phyloP scores from a whole-genome alignment of 1,140 invertebrate species.

The Periplaneta americana region DNA sequence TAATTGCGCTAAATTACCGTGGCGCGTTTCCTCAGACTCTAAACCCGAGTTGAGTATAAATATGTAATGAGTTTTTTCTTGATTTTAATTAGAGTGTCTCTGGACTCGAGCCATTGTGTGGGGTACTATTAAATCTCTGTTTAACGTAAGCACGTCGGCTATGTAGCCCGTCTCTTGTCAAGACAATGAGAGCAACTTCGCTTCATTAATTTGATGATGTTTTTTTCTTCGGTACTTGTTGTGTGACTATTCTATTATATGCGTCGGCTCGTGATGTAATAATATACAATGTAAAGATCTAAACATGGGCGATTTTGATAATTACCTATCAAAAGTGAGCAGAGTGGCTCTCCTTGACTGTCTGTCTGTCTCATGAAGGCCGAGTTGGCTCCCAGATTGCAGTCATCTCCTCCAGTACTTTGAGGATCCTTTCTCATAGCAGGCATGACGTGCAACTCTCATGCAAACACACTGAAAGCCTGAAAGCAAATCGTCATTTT shows the following conservation, averaged over 20 bases:
- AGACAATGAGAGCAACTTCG: not conserved
- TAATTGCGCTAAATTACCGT: not conserved
- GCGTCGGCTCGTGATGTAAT: not conserved
- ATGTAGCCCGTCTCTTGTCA: not conserved
- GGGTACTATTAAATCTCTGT: not conserved
- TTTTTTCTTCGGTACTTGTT: not conserved
- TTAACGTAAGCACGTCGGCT: not conserved
- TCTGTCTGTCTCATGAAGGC: not conserved
- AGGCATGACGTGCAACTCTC: too few species aligned
- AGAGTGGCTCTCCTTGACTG: not conserved
- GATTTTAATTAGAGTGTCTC: not conserved
- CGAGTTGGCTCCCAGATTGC: too few species aligned
- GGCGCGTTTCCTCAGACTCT: not conserved
- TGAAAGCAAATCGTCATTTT: too few species aligned
- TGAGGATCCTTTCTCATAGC: too few species aligned
- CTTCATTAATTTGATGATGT: not conserved
- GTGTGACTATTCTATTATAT: not conserved
- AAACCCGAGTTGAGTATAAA: not conserved
- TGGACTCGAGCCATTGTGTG: not conserved
- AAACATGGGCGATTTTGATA: not conserved
- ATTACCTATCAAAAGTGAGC: not conserved
- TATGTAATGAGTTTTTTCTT: not conserved
- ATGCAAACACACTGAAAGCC: too few species aligned
- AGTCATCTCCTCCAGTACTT: too few species aligned
- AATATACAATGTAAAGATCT: not conserved